These are phyloP conservation scores for Steinernema feltiae DNA, from an alignment of 1,140 invertebrate species.

Conservation along the genomic window DNA sequence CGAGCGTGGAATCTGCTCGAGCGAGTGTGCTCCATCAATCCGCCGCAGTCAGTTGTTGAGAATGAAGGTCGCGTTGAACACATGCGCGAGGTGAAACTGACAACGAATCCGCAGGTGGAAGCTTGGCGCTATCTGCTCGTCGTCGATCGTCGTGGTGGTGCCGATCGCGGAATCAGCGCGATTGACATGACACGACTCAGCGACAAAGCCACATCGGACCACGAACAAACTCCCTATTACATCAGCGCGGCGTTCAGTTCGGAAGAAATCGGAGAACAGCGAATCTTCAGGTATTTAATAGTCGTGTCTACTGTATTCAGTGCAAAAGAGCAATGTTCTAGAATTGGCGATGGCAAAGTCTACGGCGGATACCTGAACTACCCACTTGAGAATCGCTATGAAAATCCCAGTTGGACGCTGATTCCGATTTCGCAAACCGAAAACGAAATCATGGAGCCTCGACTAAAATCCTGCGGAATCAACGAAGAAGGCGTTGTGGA, in stretches of 20 bases:
- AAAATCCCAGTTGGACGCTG: conserved; percentile 32
- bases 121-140: conserved; percentile 35
- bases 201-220: conserved; percentile 29
- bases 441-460: conserved; percentile 37
- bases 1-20: conserved; percentile 34
- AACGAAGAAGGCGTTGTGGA: conserved; percentile 34
- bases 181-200: conserved; percentile 35
- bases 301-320: not conserved
- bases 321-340: not conserved
- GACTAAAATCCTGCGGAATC: conserved; percentile 35
- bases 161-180: conserved; percentile 18
- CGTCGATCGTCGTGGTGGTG: conserved; percentile 22
- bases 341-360: conserved; percentile 34
- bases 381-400: conserved; percentile 25
- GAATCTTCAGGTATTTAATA: conserved; percentile 25
- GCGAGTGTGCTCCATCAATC: conserved; percentile 36
- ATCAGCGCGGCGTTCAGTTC: conserved; percentile 27
- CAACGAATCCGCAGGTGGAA: not conserved
- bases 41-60: conserved; percentile 24
- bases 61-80: conserved; percentile 17
- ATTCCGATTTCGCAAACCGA: conserved; percentile 32
- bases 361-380: conserved; percentile 37
- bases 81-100: not conserved
- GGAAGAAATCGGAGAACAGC: conserved; percentile 21
- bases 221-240: conserved; percentile 36